Percentiles rank a stretch among this genome's conserved stretches.
phyloP scores from a whole-genome alignment of 2,113 vertebrate species.

The Siphamia tubifer region DNA sequence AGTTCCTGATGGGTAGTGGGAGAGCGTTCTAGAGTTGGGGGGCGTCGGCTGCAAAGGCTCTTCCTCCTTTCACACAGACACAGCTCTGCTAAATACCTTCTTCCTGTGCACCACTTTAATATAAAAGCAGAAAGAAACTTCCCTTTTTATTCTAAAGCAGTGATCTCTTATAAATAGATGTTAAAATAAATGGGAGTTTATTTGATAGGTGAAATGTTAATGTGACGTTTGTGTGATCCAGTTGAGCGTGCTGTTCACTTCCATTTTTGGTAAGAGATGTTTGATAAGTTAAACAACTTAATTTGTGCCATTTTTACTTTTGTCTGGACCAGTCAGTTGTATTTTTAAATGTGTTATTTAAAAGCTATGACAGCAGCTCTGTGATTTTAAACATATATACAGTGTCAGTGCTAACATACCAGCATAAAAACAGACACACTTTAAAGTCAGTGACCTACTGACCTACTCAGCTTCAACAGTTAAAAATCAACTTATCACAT shows the following conservation, averaged over 20 bases:
- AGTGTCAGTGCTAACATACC: too few relatives aligned
- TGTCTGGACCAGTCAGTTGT: neutral
- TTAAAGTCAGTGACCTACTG: too few relatives aligned
- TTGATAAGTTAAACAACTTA: neutral
- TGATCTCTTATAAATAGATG: neutral
- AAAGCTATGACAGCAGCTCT: too few relatives aligned
- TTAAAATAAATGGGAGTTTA: slow-evolving; percentile 1
- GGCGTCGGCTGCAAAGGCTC: too few relatives aligned
- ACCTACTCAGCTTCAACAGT: too few relatives aligned
- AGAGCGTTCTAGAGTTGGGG: too few relatives aligned
- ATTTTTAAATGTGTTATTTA: too few relatives aligned
- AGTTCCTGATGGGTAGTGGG: too few relatives aligned
- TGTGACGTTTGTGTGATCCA: slow-evolving; percentile 41
- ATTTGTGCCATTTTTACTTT: neutral
- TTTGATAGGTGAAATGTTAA: slow-evolving; percentile 31
- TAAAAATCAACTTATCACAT: too few relatives aligned
- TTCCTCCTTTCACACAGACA: neutral
- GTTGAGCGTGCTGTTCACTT: slow-evolving; percentile 19
- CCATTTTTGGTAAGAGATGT: slow-evolving; percentile 49
- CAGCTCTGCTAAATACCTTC: slow-evolving; percentile 3
- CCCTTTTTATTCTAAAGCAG: neutral
- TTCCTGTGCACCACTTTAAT: slow-evolving; percentile 33
- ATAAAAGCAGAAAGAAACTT: neutral
- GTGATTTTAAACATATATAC: too few relatives aligned
- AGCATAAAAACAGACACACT: too few relatives aligned